These are phyloP conservation scores for Odontamblyopus lacepedii DNA, from an alignment of 2,797 vertebrate species.

Conservation along the genomic window DNA sequence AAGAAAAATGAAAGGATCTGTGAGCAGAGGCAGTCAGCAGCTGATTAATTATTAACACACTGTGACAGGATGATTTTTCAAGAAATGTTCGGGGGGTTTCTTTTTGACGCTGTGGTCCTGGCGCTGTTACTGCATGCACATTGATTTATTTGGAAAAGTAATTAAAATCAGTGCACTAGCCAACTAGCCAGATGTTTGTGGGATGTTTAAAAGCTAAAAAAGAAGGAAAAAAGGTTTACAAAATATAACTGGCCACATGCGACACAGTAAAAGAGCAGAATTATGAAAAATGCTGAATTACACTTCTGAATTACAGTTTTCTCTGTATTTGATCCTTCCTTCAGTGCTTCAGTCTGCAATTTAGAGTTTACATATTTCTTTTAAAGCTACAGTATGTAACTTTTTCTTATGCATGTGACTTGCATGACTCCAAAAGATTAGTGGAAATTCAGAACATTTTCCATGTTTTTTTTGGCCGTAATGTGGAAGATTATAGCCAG, in stretches of 20 bases:
- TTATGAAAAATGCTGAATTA: too few species aligned
- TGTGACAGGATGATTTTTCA: constrained; percentile 12
- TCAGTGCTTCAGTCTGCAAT: too few species aligned
- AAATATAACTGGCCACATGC: not conserved
- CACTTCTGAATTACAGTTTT: too few species aligned
- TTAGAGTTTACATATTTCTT: too few species aligned
- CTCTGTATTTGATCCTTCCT: too few species aligned
- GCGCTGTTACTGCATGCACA: not conserved
- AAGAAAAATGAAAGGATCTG: constrained; percentile 5
- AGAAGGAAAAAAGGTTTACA: not conserved
- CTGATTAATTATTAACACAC: constrained; percentile 10
- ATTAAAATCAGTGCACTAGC: not conserved
- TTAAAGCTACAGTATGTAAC: too few species aligned
- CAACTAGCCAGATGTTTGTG: not conserved
- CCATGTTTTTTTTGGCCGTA: too few species aligned
- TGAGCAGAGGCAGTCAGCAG: not conserved
- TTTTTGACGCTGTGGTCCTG: not conserved
- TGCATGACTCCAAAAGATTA: too few species aligned
- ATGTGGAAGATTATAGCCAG: too few species aligned
- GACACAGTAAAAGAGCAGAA: too few species aligned
- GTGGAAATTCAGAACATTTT: too few species aligned
- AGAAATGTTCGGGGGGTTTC: not conserved
- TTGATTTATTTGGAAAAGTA: not conserved
- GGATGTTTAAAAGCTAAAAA: not conserved
- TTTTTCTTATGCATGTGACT: too few species aligned